phyloP scores from a whole-genome alignment of 2,888 invertebrate species.

The Catocala sponsa region DNA sequence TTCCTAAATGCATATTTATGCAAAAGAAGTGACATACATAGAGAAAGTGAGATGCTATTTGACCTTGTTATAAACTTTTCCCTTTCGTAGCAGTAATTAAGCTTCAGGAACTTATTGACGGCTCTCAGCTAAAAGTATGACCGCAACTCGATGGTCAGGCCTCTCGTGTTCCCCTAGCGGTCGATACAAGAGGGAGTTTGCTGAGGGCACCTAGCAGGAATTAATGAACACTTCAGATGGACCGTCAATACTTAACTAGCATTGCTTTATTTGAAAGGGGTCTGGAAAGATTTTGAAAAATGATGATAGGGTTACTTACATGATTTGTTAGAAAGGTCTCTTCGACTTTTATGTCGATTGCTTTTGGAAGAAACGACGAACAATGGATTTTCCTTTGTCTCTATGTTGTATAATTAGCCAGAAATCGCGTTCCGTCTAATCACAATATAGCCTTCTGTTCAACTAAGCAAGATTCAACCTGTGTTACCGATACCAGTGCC shows the following conservation, averaged over 20 bases:
- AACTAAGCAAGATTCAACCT: no score
- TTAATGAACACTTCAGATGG: conserved; percentile 19
- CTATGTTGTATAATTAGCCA: no score
- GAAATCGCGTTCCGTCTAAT: no score
- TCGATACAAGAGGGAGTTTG: conserved; percentile 17
- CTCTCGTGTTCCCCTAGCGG: conserved; percentile 6
- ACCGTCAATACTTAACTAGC: conserved; percentile 20
- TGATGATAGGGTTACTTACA: background rate
- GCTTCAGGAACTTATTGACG: conserved; percentile 19
- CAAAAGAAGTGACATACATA: no score
- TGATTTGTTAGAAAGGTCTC: no score
- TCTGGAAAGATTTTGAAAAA: conserved; percentile 2
- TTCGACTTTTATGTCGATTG: no score
- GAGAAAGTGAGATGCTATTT: no score
- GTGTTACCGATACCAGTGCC: no score
- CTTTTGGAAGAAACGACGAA: no score
- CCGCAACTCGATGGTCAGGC: conserved; percentile 39
- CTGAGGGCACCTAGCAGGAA: conserved; percentile 14
- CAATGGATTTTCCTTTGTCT: no score
- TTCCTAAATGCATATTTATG: no score
- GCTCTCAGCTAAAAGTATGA: conserved; percentile 25
- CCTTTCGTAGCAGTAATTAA: conserved; percentile 10
- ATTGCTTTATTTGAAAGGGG: conserved; percentile 14
- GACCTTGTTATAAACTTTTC: background rate
- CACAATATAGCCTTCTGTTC: no score